Conservation (phyloP, 2,797 vertebrate species). For the Bradypus variegatus region DNA sequence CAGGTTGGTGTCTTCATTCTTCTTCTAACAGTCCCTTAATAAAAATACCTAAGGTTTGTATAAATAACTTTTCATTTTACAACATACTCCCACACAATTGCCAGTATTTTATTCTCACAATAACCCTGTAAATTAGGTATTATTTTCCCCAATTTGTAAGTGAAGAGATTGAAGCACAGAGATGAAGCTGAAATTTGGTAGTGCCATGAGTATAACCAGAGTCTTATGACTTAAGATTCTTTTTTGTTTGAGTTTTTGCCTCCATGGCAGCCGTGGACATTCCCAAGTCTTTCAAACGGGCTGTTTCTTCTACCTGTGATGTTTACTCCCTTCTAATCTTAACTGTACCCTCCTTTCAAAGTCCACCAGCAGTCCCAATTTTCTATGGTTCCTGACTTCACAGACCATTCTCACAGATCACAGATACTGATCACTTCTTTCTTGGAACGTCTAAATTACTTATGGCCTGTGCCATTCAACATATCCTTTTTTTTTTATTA, state of each 20-base stretch:
- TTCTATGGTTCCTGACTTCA: neutral
- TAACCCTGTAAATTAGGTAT: neutral
- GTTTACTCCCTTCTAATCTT: neutral
- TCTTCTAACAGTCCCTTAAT: slow-evolving; percentile 24
- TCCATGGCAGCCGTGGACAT: neutral
- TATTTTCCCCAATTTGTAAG: neutral
- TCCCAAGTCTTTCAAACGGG: neutral
- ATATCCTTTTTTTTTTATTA: neutral
- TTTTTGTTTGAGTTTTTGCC: slow-evolving; percentile 9
- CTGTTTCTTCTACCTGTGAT: neutral
- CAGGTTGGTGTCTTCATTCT: neutral
- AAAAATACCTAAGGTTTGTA: neutral
- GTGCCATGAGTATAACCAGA: neutral
- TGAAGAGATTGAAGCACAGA: neutral
- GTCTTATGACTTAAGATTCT: neutral
- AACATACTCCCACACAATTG: neutral
- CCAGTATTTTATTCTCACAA: slow-evolving; percentile 20
- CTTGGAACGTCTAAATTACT: slow-evolving; percentile 1
- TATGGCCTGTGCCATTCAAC: neutral
- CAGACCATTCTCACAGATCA: neutral
- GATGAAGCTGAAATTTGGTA: slow-evolving; percentile 8
- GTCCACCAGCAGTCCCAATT: neutral
- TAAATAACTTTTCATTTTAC: slow-evolving; percentile 24
- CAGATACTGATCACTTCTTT: neutral
- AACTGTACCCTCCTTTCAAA: neutral